Conservation (phyloP, 2,797 vertebrate species). For the Chaetodon trifasciatus region DNA sequence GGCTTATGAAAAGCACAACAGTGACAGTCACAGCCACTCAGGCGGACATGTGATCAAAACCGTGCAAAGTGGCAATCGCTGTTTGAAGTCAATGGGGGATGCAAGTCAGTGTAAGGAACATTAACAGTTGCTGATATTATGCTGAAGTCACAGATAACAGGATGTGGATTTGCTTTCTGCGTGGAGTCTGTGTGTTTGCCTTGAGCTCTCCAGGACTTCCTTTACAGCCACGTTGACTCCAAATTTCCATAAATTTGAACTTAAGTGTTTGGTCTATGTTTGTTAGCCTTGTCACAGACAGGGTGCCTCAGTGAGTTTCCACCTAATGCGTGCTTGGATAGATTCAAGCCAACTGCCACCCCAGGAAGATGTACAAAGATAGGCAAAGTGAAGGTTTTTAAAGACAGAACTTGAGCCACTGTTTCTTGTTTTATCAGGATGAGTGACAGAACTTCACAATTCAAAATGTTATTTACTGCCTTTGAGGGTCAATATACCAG, state of each 20-base stretch:
- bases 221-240: slow-evolving; percentile 32
- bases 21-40: slow-evolving; percentile 59
- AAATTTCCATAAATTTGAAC: slow-evolving; percentile 54
- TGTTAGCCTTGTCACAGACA: slow-evolving; percentile 18
- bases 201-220: slow-evolving; percentile 31
- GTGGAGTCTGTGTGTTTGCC: slow-evolving; percentile 44
- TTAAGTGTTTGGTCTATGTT: slow-evolving; percentile 45
- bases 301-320: background rate
- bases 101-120: slow-evolving; percentile 47
- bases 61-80: slow-evolving; percentile 38
- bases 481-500: background rate
- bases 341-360: background rate
- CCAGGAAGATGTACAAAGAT: background rate
- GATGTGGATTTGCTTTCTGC: slow-evolving; percentile 48
- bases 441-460: background rate
- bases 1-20: slow-evolving; percentile 46
- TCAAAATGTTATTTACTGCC: background rate
- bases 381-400: background rate
- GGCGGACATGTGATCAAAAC: slow-evolving; percentile 57
- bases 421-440: background rate
- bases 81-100: slow-evolving; percentile 56
- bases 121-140: slow-evolving; percentile 63
- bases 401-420: background rate
- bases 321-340: slow-evolving; percentile 4
- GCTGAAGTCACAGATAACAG: slow-evolving; percentile 53